These are phyloP conservation scores for Dynastes grantii DNA, from an alignment of 2,888 invertebrate genomes.

Conservation along the genomic window DNA sequence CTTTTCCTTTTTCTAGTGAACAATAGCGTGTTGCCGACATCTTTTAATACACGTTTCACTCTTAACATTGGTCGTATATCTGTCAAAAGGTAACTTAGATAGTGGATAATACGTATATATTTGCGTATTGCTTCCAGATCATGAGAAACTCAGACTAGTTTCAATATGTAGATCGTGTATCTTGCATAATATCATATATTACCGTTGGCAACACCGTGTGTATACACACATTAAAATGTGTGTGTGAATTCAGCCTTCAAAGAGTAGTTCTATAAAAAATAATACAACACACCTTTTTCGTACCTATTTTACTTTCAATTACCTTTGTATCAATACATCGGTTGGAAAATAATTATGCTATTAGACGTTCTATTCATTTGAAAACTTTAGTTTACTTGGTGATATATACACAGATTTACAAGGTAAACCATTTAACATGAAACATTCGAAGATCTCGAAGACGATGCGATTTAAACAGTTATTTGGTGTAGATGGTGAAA, in stretches of 20 bases:
- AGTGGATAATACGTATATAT: background rate
- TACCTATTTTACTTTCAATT: conserved; percentile 43
- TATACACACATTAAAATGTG: conserved; percentile 8
- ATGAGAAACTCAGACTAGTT: conserved; percentile 18
- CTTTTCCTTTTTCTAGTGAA: background rate
- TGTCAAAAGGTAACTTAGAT: conserved; percentile 8
- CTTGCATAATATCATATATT: conserved; percentile 25
- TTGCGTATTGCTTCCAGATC: conserved; percentile 1
- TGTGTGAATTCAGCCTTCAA: conserved; percentile 36
- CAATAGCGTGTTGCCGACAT: background rate
- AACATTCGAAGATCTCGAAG: no score
- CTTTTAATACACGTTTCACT: background rate
- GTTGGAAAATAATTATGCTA: conserved; percentile 32
- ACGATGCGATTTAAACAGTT: no score
- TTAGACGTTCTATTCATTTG: background rate
- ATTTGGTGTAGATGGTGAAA: no score
- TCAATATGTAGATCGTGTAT: conserved; percentile 9
- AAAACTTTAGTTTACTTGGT: no score
- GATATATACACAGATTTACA: no score
- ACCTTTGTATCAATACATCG: conserved; percentile 24
- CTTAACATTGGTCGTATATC: background rate
- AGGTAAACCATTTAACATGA: no score
- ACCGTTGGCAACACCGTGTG: conserved; percentile 3
- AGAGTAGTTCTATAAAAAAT: conserved; percentile 39
- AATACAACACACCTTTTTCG: conserved; percentile 37